Evolutionary conservation across 2,888 invertebrate species (phyloP), one percentile per base, ranked within the genome.

Genomic region (Calameuta filiformis): DNA sequence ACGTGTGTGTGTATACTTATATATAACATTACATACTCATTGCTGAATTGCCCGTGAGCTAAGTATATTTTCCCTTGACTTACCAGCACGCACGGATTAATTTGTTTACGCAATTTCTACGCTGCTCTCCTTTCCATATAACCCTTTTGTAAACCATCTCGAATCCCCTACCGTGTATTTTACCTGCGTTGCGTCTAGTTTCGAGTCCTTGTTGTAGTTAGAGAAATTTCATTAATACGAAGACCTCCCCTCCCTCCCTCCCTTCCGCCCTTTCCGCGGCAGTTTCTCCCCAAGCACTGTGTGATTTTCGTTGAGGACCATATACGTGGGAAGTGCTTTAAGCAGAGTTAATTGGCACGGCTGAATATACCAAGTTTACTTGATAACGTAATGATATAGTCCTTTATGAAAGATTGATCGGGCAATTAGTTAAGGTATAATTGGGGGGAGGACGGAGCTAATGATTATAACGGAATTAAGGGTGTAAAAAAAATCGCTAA

Each of bases 101-200:
- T 87, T 87, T 86, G 81, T 83, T 87, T 83, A 84, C 82, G 83
- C 80, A 84, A 86, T 87, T 83, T 80, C 77, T 75, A 80, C 80
- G 78, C 81, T 77, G 69, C 73, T 76, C 75, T 4, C 15, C 56
- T 80, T 75, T 69, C 78, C 75, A 1, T 23, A 23, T 56, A 56
- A 56, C 56, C 56, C 56, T 23, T 56, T 56, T 9, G 9, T 56
- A 56, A 23, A 56, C 23, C 56, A 56, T 56, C 23, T 23, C 56
- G 56, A 56, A 56, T 56, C 23, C 56, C 56, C 56, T 23, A 9
- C 23, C 9, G 56, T 23, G 23, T 23, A 56, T 9, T 56, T 56
- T 56, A 12, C 56, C 56, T 9, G 15, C 56, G 23, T 56, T 56
- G 56, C 56, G 2, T 9, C 56, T 56, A 23, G 56, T 56, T 56